Evolutionary conservation across 2,888 invertebrate species (phyloP).

Genomic region (Iselma pallidipennis): DNA sequence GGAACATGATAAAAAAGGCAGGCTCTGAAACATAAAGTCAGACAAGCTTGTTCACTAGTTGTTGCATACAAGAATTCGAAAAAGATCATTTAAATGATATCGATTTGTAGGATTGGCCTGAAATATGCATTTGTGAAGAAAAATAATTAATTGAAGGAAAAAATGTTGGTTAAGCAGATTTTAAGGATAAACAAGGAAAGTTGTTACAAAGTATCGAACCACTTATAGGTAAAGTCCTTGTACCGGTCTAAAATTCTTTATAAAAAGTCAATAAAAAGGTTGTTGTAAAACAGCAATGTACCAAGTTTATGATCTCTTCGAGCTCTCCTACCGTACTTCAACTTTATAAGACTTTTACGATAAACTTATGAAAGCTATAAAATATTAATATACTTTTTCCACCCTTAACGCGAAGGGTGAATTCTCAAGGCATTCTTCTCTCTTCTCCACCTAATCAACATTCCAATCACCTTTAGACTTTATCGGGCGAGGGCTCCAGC

Average conservation of each 20-base stretch:
- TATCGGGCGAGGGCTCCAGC: slow-evolving; percentile 49
- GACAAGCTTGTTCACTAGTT: background rate
- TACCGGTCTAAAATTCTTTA: slow-evolving; percentile 29
- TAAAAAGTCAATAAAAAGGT: slow-evolving; percentile 42
- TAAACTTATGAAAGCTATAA: slow-evolving; percentile 45
- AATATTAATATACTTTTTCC: slow-evolving; percentile 47
- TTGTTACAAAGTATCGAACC: background rate
- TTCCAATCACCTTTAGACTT: slow-evolving; percentile 56
- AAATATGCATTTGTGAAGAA: too few species aligned
- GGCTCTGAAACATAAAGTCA: background rate
- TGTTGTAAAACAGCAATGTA: slow-evolving; percentile 39
- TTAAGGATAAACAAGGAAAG: too few species aligned
- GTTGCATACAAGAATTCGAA: background rate
- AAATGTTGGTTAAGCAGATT: too few species aligned
- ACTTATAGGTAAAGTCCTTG: background rate
- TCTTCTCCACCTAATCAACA: slow-evolving; percentile 53
- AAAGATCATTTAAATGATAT: background rate
- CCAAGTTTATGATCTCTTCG: slow-evolving; percentile 39
- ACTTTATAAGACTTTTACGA: slow-evolving; percentile 46
- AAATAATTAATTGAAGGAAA: too few species aligned
- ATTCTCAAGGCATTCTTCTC: slow-evolving; percentile 37
- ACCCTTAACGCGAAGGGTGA: slow-evolving; percentile 19
- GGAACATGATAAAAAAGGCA: background rate
- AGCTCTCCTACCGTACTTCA: slow-evolving; percentile 36
- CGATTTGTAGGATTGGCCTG: background rate